phyloP scores from a whole-genome alignment of 2,113 vertebrate genomes.

The Amphiprion percula region DNA sequence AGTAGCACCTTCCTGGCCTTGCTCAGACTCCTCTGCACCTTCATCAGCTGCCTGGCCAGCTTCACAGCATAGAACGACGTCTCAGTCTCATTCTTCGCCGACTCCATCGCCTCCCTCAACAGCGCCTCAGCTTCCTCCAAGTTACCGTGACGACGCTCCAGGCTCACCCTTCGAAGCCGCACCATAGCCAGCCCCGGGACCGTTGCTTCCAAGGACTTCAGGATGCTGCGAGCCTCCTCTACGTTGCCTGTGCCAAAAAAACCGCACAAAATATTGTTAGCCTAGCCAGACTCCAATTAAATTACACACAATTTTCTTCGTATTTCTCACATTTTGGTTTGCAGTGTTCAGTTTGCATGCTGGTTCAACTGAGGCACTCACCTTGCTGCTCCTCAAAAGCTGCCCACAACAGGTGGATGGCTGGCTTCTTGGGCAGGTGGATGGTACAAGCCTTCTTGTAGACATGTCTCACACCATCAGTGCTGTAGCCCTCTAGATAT shows the following conservation, averaged over 20 bases:
- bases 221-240: slow-evolving; percentile 92
- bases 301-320: too few relatives aligned
- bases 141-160: slow-evolving; percentile 96
- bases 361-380: slow-evolving; percentile 72
- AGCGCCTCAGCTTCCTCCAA: slow-evolving; percentile 92
- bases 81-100: slow-evolving; percentile 87
- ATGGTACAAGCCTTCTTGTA: slow-evolving; percentile 96
- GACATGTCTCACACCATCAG: slow-evolving; percentile 94
- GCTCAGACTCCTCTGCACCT: slow-evolving; percentile 92
- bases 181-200: slow-evolving; percentile 94
- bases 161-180: slow-evolving; percentile 93
- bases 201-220: slow-evolving; percentile 90
- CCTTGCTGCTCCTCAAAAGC: slow-evolving; percentile 99
- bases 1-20: slow-evolving; percentile 95
- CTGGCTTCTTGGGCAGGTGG: slow-evolving; percentile 95
- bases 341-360: background rate
- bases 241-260: slow-evolving; percentile 85
- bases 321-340: background rate
- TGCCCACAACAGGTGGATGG: slow-evolving; percentile 96
- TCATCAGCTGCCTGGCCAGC: slow-evolving; percentile 91
- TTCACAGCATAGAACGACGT: slow-evolving; percentile 95
- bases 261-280: background rate
- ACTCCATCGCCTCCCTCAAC: slow-evolving; percentile 91
- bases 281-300: too few relatives aligned
- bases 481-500: slow-evolving; percentile 98